These are phyloP conservation scores for Zapornia atra DNA, from an alignment of 2,113 vertebrate genomes.

Conservation along the genomic window DNA sequence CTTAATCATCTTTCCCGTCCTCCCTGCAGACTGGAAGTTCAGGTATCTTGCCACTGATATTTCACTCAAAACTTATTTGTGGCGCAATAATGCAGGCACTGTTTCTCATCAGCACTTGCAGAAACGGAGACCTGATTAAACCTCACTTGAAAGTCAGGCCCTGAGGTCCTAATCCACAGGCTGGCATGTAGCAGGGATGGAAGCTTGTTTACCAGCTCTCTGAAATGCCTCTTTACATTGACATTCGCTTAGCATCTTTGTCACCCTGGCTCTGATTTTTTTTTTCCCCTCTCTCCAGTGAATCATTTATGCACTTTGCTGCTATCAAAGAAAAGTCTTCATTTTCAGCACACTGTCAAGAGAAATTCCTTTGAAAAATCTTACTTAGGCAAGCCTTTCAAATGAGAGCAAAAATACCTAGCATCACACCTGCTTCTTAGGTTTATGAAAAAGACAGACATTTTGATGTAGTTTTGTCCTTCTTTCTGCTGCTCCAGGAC, in stretches of 20 bases:
- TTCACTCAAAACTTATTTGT: not conserved
- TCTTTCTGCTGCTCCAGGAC: not conserved
- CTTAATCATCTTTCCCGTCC: not conserved
- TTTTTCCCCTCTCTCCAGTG: not conserved
- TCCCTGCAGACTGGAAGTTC: not conserved
- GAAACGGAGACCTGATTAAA: conserved; percentile 19
- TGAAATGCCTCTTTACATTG: conserved; percentile 3
- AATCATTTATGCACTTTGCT: conserved; percentile 47
- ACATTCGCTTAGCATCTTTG: not conserved
- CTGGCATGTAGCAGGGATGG: not conserved
- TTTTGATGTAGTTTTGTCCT: not conserved
- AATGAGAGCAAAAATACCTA: not conserved
- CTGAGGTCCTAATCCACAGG: not conserved
- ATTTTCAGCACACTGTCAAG: not conserved
- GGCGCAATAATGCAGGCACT: rapidly evolving
- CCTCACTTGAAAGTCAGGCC: not conserved
- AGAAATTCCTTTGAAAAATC: conserved; percentile 12
- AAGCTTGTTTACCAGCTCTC: conserved; percentile 23
- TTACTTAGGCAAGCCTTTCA: conserved; percentile 1
- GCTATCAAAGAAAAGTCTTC: conserved; percentile 43
- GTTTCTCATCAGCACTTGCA: not conserved
- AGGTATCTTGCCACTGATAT: not conserved
- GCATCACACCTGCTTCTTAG: not conserved
- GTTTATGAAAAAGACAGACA: not conserved
- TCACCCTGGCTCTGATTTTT: not conserved